Percentiles rank a stretch among this genome's conserved stretches.
These are phyloP conservation scores for Sapayoa aenigma DNA, from an alignment of 2,113 vertebrate genomes.

Conservation along the genomic window DNA sequence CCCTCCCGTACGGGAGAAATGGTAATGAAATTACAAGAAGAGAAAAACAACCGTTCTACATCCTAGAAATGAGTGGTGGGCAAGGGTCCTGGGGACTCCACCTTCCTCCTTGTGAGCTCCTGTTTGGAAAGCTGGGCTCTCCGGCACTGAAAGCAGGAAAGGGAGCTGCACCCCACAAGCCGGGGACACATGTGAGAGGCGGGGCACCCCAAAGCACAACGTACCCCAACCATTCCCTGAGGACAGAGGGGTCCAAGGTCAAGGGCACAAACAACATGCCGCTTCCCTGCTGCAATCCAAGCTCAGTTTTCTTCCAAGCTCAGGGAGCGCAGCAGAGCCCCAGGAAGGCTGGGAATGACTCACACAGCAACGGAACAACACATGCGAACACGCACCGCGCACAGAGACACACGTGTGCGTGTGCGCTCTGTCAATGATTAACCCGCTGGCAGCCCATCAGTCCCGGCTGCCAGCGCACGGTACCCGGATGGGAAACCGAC, in stretches of 20 bases:
- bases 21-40: not conserved
- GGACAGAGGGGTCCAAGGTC: not conserved
- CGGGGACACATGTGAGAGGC: not conserved
- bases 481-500: not conserved
- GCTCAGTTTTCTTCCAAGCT: not conserved
- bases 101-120: not conserved
- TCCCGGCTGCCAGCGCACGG: not conserved
- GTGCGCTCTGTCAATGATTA: not conserved
- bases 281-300: not conserved
- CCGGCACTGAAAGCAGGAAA: not conserved
- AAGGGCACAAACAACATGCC: not conserved
- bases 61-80: not conserved
- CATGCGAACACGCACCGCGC: not conserved
- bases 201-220: not conserved
- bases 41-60: no score
- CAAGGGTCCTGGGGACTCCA: not conserved
- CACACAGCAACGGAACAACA: slow-evolving; percentile 44
- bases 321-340: not conserved
- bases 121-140: not conserved
- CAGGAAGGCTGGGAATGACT: slow-evolving; percentile 33
- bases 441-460: not conserved
- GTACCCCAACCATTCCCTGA: not conserved
- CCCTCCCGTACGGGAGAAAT: not conserved
- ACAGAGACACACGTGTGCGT: not conserved
- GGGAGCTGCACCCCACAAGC: rapidly evolving